A percentile compares a stretch with the other conserved stretches of the same genome.
These are phyloP conservation scores for Cairina moschata DNA, from an alignment of 2,113 vertebrate genomes.

Conservation along the genomic window DNA sequence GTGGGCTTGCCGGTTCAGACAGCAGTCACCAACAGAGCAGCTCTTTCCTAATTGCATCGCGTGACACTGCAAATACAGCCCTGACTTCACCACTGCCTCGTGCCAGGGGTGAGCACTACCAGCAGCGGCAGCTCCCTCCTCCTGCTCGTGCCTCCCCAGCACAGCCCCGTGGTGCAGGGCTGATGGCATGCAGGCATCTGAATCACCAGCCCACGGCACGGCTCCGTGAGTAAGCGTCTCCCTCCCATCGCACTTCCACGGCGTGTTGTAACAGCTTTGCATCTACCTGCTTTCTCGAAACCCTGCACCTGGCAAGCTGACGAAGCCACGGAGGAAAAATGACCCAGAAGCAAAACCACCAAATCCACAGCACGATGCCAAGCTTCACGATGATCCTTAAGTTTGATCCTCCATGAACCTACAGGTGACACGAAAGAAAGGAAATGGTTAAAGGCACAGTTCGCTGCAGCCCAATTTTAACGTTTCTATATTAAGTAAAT, in stretches of 20 bases:
- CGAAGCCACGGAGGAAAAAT: background rate
- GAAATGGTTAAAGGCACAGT: background rate
- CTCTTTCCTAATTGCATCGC: background rate
- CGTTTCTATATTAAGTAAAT: conserved; percentile 45
- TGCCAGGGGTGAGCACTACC: background rate
- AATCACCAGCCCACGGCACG: background rate
- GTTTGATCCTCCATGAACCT: background rate
- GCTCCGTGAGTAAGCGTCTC: background rate
- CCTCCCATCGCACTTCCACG: background rate
- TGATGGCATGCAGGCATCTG: background rate
- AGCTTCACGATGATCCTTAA: accelerated
- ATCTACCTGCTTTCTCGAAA: background rate
- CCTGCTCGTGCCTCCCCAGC: background rate
- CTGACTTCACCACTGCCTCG: background rate
- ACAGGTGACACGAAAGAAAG: background rate
- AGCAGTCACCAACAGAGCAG: background rate
- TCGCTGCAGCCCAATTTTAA: background rate
- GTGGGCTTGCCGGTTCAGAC: accelerated
- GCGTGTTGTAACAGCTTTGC: background rate
- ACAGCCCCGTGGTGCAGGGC: background rate
- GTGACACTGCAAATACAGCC: background rate
- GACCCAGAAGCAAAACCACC: background rate
- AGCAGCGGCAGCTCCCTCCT: background rate
- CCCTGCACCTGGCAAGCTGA: background rate
- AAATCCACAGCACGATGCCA: accelerated